These are phyloP conservation scores for Enoplosus armatus DNA, from an alignment of 2,797 vertebrate genomes.

Conservation along the genomic window DNA sequence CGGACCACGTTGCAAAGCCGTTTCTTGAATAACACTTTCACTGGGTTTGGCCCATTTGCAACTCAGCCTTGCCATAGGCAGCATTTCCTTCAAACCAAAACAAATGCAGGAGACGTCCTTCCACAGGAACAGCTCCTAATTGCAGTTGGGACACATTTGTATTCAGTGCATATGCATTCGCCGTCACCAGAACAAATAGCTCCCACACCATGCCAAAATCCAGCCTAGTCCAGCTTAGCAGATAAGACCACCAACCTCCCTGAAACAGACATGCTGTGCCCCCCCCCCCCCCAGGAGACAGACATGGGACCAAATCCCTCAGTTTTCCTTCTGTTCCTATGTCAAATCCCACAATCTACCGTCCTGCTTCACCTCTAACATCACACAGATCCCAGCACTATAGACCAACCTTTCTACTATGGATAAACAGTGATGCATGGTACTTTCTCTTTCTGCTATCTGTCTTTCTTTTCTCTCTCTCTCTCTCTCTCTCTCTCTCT, in stretches of 20 bases:
- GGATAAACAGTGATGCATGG: constrained; percentile 20
- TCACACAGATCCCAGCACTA: constrained; percentile 4
- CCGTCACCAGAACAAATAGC: constrained; percentile 28
- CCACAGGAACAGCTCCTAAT: constrained; percentile 7
- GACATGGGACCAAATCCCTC: constrained; percentile 14
- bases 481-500: too few species aligned
- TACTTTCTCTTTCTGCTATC: constrained; percentile 37
- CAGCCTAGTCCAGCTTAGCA: constrained; percentile 41
- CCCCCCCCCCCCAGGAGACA: neutral
- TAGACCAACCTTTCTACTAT: constrained; percentile 2
- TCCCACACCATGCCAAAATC: constrained; percentile 36
- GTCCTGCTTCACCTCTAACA: constrained; percentile 7
- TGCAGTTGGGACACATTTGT: constrained; percentile 29
- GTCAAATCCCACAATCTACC: constrained; percentile 33
- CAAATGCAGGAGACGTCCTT: constrained; percentile 3
- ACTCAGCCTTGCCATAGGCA: neutral
- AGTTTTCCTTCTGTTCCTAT: constrained; percentile 38
- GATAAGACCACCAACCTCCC: constrained; percentile 41
- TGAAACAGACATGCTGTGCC: constrained; percentile 14
- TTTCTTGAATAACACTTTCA: constrained; percentile 10
- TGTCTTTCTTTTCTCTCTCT: constrained; percentile 26
- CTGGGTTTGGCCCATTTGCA: neutral
- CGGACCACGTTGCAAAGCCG: neutral
- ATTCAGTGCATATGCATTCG: constrained; percentile 41
- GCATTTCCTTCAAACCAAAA: neutral